Evolutionary conservation across 2,113 vertebrate species (phyloP), one percentile per base, ranked within the genome.

Genomic region (Rutilus rutilus): DNA sequence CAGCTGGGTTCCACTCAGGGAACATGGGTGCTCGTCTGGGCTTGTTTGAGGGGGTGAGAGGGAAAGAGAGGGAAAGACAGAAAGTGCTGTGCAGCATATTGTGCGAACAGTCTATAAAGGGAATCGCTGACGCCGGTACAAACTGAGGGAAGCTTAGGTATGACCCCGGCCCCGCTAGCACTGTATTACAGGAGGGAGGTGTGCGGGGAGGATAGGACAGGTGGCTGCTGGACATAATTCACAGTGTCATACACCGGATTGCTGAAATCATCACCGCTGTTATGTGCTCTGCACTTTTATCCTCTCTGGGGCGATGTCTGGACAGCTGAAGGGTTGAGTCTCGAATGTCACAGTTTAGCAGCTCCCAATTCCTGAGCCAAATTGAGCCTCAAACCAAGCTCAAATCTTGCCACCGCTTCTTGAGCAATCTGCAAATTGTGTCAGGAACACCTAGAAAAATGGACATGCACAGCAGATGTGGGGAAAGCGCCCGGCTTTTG

Each of bases 91-190:
- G 85, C 89, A 45, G 91, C 91, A 88, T 86, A 88, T 79, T 86
- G 83, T 90, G 87, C 17, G 69, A 85, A 64, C 84, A 73, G 90
- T 90, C 89, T 92, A 91, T 92, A 91, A 91, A 91, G 87, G 87
- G 88, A 92, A 92, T 14, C 76, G 91, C 91, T 91, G 91, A 93
- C 79, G 90, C 85, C 47, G 85, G 85, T 89, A 89, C 92, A 91
- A 92, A 90, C 88, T 84, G 75, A 77, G 89, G 78, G 87, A 87
- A 90, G 88, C 90, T 91, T 88, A 89, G 90, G 86, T 86, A 84
- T 88, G 89, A 87, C 86, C 88, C 86, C 21, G 27, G 67, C 85
- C 82, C 85, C 80, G 65, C 83, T 85, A 83, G 85, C 82, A 75
- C 78, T 83, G 86, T 86, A 89, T 84, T 69, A 67, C 64, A 82